Base-by-base conservation (phyloP, 2,797 vertebrate species). In the Tinamus major region DNA sequence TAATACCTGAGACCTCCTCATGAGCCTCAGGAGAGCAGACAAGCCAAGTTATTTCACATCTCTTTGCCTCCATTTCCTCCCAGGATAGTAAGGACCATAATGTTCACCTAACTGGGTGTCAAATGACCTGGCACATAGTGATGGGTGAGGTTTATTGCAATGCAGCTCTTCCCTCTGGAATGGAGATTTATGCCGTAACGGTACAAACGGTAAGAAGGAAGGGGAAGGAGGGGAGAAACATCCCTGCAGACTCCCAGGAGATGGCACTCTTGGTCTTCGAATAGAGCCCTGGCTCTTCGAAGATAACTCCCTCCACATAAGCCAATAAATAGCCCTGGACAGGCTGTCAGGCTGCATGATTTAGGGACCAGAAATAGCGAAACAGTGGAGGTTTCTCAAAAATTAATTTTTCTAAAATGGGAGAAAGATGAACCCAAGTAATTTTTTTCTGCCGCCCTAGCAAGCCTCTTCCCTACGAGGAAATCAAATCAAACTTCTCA, bases 371-470 rank as follows among this genome's bases (percentile, higher is more conserved):
- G 94, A 95, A 94, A 93, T 17, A 96, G 80, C 71, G 85, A 95
- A 95, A 92, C 70, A 81, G 72, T 77, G 79, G 93, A 89, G 82
- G 83, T 85, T 96, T 92, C 95, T 96, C 64, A 94, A 83, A 96
- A 96, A 94, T 92, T 92, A 95, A 88, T 96, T 95, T 93, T 92
- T 93, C 85, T 92, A 72, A 92, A 96, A 95, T 84, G 91, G 88
- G 90, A 95, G 90, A 95, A 96, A 94, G 89, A 93, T 91, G 88
- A 94, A 88, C 80, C 78, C 67, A 17, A 79, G 71, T 63, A 49
- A 70, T 94, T 96, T 94, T 92, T 79, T 69, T 51, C 72, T 71
- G 41, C 46, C 55, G 65, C 31, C 24, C 48, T 86, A 58, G 49
- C 77, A 88, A 85, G 19, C 24, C 13, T 80, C 59, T 91, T 93